Evolutionary conservation across 2,888 invertebrate genomes (phyloP).

Genomic region (Cerceris ruficornis): DNA sequence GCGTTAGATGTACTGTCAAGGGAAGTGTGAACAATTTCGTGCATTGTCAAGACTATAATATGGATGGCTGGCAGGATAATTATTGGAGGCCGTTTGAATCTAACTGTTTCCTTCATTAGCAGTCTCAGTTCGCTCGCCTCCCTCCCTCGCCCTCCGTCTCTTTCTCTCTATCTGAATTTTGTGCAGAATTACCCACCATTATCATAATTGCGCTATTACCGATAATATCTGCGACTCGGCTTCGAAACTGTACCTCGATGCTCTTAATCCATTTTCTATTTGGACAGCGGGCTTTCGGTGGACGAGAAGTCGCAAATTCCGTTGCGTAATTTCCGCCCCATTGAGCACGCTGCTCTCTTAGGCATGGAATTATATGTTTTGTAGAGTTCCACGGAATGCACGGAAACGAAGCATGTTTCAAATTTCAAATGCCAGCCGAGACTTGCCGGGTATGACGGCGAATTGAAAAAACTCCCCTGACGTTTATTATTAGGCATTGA

Average conservation of each 20-base stretch:
- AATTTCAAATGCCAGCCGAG: constrained; percentile 20
- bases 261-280: constrained; percentile 80
- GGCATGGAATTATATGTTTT: constrained; percentile 65
- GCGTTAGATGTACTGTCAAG: constrained; percentile 76
- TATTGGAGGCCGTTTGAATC: constrained; percentile 82
- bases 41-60: constrained; percentile 79
- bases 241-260: constrained; percentile 74
- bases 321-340: constrained; percentile 70
- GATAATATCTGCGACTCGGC: constrained; percentile 80
- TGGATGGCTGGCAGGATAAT: constrained; percentile 79
- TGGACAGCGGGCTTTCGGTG: constrained; percentile 75
- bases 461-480: background rate
- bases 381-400: constrained; percentile 39
- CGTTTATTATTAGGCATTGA: background rate
- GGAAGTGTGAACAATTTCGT: constrained; percentile 82
- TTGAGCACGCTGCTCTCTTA: constrained; percentile 55
- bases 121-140: constrained; percentile 78
- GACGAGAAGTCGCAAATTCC: constrained; percentile 71
- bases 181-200: constrained; percentile 81
- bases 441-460: background rate
- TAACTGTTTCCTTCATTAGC: constrained; percentile 82
- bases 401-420: constrained; percentile 16
- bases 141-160: constrained; percentile 40
- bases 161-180: constrained; percentile 73
- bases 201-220: constrained; percentile 82